Evolutionary conservation across 2,113 vertebrate genomes (phyloP).

Genomic region (Corvus hawaiiensis): DNA sequence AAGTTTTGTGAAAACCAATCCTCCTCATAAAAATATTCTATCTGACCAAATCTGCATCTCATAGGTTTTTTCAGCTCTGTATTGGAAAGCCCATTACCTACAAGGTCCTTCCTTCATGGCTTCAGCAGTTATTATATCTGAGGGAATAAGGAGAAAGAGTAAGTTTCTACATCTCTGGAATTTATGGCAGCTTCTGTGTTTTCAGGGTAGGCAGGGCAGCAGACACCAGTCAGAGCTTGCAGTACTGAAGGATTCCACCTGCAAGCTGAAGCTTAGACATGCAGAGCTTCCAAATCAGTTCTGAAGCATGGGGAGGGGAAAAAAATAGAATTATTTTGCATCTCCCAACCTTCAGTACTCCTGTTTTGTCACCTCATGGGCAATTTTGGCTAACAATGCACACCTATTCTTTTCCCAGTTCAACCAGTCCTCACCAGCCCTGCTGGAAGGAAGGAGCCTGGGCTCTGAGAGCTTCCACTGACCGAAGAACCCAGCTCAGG

Average conservation of each 20-base stretch:
- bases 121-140: not conserved
- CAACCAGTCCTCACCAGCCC: not conserved
- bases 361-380: not conserved
- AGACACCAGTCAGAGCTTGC: not conserved
- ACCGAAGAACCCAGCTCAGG: rapidly evolving
- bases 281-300: not conserved
- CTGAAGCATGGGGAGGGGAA: rapidly evolving
- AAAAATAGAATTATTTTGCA: not conserved
- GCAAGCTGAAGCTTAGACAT: not conserved
- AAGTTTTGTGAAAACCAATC: not conserved
- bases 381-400: not conserved
- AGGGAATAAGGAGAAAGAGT: not conserved
- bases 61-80: not conserved
- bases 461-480: not conserved
- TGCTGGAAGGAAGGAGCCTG: not conserved
- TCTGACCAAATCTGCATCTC: not conserved
- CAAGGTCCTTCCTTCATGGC: not conserved
- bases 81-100: not conserved
- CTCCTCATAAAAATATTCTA: not conserved
- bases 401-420: not conserved
- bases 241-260: not conserved
- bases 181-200: not conserved
- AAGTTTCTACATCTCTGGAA: not conserved
- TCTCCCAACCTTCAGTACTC: not conserved
- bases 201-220: not conserved